A percentile compares a stretch with the other conserved stretches of the same genome.
Evolutionary conservation across 2,888 invertebrate genomes (phyloP).

Genomic region (Smittia sp.): DNA sequence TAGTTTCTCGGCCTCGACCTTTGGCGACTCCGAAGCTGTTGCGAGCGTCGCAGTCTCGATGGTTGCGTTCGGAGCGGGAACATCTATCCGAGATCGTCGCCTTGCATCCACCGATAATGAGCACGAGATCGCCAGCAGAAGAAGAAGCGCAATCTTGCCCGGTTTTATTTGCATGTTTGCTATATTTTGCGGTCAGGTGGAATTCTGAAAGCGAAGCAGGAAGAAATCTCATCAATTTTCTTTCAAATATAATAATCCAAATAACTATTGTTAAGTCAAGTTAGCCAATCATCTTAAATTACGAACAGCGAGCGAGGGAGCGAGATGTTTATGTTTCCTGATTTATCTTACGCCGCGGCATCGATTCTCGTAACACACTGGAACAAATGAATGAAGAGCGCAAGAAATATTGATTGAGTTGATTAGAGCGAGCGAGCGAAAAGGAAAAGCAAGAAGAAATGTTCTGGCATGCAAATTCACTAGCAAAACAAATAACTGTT

Average conservation of each 20-base stretch:
- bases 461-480: slow-evolving; percentile 35
- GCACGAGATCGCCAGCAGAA: background rate
- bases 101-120: slow-evolving; percentile 20
- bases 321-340: slow-evolving; percentile 17
- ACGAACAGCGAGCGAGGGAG: background rate
- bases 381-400: slow-evolving; percentile 10
- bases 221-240: slow-evolving; percentile 10
- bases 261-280: slow-evolving; percentile 17
- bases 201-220: background rate
- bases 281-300: slow-evolving; percentile 21
- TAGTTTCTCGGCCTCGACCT: slow-evolving; percentile 50
- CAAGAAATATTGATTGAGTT: slow-evolving; percentile 18
- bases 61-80: slow-evolving; percentile 45
- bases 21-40: slow-evolving; percentile 51
- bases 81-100: slow-evolving; percentile 50
- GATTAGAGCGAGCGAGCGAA: slow-evolving; percentile 7
- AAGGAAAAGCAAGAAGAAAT: slow-evolving; percentile 6
- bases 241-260: slow-evolving; percentile 6
- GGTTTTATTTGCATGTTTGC: background rate
- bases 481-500: slow-evolving; percentile 37
- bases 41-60: slow-evolving; percentile 45
- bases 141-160: background rate
- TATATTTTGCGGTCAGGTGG: slow-evolving; percentile 13
- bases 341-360: background rate
- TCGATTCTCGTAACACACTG: slow-evolving; percentile 3